Conservation (phyloP, 2,888 invertebrate species). For the Oligia strigilis region DNA sequence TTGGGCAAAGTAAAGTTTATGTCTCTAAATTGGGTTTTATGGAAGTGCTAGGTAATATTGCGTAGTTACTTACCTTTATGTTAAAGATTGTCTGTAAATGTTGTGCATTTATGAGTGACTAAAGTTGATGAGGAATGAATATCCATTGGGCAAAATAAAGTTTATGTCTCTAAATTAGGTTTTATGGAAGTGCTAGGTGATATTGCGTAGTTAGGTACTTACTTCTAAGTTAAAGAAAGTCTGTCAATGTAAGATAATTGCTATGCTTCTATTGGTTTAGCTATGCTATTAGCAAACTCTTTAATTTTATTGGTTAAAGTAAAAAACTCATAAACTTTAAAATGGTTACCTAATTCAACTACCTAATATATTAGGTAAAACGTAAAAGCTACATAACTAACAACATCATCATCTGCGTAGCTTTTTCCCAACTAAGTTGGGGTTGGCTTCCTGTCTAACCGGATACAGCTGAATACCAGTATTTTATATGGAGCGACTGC, state of each 20-base stretch:
- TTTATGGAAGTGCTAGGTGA: conserved; percentile 56
- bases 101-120: conserved; percentile 73
- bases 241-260: conserved; percentile 4
- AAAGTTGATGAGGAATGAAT: conserved; percentile 72
- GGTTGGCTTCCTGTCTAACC: too few relatives aligned
- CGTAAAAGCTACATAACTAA: not conserved
- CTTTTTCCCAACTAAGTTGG: too few relatives aligned
- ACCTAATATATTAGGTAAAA: not conserved
- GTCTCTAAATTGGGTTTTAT: conserved; percentile 62
- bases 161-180: conserved; percentile 59
- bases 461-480: too few relatives aligned
- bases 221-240: not conserved
- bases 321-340: not conserved
- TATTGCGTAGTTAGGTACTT: conserved; percentile 17
- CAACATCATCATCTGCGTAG: not conserved
- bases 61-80: conserved; percentile 5
- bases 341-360: not conserved
- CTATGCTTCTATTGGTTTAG: conserved; percentile 7
- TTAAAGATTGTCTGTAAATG: conserved; percentile 42
- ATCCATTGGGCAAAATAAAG: conserved; percentile 68
- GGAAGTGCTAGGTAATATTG: conserved; percentile 44
- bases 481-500: too few relatives aligned
- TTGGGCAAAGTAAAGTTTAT: conserved; percentile 69
- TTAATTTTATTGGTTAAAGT: not conserved
- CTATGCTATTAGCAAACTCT: not conserved